These are phyloP conservation scores for Struthidea cinerea DNA, from an alignment of 2,113 vertebrate genomes.

Conservation along the genomic window DNA sequence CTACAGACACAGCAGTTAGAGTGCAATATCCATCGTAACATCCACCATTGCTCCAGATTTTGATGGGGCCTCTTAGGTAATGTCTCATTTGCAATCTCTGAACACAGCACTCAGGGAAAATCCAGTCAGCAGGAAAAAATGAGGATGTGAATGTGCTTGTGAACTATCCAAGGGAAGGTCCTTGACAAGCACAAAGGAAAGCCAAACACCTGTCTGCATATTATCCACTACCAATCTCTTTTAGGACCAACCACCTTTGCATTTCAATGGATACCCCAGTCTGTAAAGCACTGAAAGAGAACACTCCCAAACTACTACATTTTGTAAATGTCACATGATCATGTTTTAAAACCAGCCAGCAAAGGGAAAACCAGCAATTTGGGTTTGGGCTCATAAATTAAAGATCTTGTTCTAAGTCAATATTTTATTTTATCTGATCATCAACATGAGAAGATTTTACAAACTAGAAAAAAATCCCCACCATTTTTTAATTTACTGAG, in stretches of 20 bases:
- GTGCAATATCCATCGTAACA: background rate
- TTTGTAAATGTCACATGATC: background rate
- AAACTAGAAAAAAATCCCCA: background rate
- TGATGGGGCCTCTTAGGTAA: background rate
- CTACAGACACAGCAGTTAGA: background rate
- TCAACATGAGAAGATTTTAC: background rate
- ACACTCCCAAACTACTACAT: background rate
- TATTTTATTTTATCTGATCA: background rate
- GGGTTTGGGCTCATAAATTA: background rate
- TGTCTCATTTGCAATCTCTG: background rate
- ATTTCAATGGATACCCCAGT: background rate
- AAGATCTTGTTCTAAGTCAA: background rate
- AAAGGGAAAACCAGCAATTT: background rate
- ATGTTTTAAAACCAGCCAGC: background rate
- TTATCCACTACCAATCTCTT: background rate
- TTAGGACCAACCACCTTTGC: background rate
- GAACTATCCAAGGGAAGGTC: constrained; percentile 2
- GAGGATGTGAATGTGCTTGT: background rate
- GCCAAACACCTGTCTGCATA: background rate
- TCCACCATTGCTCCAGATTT: background rate
- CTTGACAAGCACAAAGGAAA: constrained; percentile 18
- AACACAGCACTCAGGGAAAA: background rate
- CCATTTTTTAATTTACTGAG: background rate
- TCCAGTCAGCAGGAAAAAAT: constrained; percentile 33
- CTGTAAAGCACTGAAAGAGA: background rate